Percentiles rank a stretch among this genome's conserved stretches.
These are phyloP conservation scores for Drosophila maculinotata DNA, from an alignment of 2,888 invertebrate genomes.

Conservation along the genomic window DNA sequence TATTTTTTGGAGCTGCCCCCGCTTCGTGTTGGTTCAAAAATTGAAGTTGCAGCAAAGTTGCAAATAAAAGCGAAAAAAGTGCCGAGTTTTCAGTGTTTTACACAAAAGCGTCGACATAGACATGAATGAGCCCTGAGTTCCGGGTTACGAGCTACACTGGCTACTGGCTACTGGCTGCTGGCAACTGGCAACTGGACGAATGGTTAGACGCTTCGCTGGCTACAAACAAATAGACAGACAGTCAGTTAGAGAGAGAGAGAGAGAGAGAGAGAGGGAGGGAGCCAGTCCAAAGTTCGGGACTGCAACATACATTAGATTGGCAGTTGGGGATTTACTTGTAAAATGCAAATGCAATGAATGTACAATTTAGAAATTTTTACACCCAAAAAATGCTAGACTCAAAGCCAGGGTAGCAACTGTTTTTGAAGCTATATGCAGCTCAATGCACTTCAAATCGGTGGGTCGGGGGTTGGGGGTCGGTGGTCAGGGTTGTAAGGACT, in stretches of 20 bases:
- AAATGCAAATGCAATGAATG: slow-evolving; percentile 81
- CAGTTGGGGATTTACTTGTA: slow-evolving; percentile 80
- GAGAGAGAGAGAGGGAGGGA: slow-evolving; percentile 18
- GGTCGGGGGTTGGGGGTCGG: background rate
- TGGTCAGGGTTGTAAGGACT: slow-evolving; percentile 6
- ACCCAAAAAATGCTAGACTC: slow-evolving; percentile 67
- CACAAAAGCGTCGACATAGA: slow-evolving; percentile 76
- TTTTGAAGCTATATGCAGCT: slow-evolving; percentile 40
- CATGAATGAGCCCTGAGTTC: slow-evolving; percentile 48
- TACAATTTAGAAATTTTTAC: slow-evolving; percentile 80
- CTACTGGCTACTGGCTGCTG: background rate
- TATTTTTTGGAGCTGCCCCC: slow-evolving; percentile 21
- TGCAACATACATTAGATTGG: slow-evolving; percentile 80
- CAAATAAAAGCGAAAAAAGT: slow-evolving; percentile 59
- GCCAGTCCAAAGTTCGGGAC: slow-evolving; percentile 46
- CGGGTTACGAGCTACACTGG: slow-evolving; percentile 14
- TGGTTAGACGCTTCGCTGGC: slow-evolving; percentile 76
- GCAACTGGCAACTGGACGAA: slow-evolving; percentile 62
- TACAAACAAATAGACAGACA: slow-evolving; percentile 71
- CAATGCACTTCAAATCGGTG: slow-evolving; percentile 45
- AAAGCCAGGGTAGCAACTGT: slow-evolving; percentile 38
- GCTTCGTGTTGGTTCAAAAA: slow-evolving; percentile 70
- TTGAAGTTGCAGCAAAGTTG: slow-evolving; percentile 73
- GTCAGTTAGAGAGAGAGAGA: slow-evolving; percentile 22
- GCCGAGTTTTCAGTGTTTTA: slow-evolving; percentile 74